Percentiles rank a stretch among this genome's conserved stretches.
Conservation (phyloP, 37 sponge, comb jelly and placozoan genomes). For the Sycon ciliatum region DNA sequence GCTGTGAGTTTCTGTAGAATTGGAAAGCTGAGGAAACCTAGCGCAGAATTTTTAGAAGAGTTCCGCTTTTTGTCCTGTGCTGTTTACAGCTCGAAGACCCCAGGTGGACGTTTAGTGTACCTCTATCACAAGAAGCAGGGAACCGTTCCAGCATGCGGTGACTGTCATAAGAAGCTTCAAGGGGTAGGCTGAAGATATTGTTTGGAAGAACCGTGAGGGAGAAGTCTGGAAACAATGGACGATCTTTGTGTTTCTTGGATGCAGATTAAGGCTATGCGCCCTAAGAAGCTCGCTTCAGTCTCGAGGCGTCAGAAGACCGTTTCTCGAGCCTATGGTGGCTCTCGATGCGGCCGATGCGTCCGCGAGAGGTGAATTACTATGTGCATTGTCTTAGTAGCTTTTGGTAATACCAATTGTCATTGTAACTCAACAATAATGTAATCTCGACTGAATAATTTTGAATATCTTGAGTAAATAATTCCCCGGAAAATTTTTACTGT, state of each 20-base stretch:
- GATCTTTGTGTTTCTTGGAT: too few species aligned
- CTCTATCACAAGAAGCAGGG: conserved; percentile 74
- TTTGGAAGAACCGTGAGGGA: too few species aligned
- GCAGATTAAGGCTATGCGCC: conserved; percentile 70
- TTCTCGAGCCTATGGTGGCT: conserved; percentile 75
- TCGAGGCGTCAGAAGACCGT: conserved; percentile 77
- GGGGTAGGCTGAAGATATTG: conserved; percentile 67
- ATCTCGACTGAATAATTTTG: too few species aligned
- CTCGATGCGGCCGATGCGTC: conserved; percentile 52
- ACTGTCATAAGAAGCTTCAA: conserved; percentile 48
- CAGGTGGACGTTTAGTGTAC: conserved; percentile 81
- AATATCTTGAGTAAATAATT: too few species aligned
- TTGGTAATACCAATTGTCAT: background rate
- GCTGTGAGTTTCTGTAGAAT: conserved; percentile 51
- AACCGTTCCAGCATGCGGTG: conserved; percentile 56
- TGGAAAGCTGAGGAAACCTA: background rate
- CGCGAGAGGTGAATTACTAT: conserved; percentile 45
- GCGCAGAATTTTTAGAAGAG: background rate
- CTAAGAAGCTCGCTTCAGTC: conserved; percentile 57
- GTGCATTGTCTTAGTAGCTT: background rate
- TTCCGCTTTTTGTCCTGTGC: background rate
- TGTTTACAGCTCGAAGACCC: background rate
- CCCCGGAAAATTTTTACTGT: too few species aligned
- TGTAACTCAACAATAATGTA: too few species aligned
- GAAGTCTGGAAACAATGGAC: too few species aligned